Conservation (phyloP, 2,797 vertebrate genomes). For the Columba guinea region DNA sequence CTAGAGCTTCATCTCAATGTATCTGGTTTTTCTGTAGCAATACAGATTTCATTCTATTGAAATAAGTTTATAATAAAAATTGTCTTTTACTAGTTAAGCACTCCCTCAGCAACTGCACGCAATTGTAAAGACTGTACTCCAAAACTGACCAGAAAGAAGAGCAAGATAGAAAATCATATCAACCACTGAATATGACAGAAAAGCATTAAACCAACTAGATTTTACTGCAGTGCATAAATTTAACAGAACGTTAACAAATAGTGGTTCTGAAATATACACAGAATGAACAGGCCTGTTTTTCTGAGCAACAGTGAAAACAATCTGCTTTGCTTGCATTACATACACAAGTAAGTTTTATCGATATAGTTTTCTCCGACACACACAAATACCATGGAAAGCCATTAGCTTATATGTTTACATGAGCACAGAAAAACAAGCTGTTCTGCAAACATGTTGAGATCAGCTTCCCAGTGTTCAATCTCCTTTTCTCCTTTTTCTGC, state of each 20-base stretch:
- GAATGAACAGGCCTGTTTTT: background rate
- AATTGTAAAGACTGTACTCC: background rate
- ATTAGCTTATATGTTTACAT: background rate
- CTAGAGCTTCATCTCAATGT: background rate
- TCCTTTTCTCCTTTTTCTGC: background rate
- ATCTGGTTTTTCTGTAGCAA: background rate
- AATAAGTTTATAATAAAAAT: background rate
- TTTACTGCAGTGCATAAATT: background rate
- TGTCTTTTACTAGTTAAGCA: background rate
- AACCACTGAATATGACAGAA: background rate
- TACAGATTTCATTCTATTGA: background rate
- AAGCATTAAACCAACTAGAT: background rate
- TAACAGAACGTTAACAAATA: background rate
- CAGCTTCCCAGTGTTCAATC: background rate
- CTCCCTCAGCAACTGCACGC: rapidly evolving
- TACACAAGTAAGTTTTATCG: background rate
- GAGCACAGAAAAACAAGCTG: background rate
- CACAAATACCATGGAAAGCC: background rate
- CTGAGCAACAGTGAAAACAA: background rate
- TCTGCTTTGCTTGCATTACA: background rate
- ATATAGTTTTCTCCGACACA: background rate
- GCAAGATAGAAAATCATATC: background rate
- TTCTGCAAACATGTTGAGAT: background rate
- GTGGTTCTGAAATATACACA: background rate
- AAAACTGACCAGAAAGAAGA: background rate